A percentile compares a stretch with the other conserved stretches of the same genome.
Conservation (phyloP, 2,797 vertebrate genomes). For the Chloroceryle inda region DNA sequence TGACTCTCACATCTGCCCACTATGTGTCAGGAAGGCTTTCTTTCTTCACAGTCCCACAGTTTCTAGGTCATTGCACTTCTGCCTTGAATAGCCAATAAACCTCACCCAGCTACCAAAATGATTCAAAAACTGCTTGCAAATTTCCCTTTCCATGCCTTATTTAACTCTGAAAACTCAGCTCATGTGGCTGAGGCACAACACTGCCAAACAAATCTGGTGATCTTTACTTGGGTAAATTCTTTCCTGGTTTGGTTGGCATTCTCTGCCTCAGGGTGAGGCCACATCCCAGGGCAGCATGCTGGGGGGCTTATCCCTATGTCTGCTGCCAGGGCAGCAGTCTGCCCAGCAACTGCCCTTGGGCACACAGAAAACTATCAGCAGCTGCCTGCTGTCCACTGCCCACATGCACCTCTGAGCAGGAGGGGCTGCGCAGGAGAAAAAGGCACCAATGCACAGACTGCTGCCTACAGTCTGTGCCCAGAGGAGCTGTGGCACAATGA, state of each 20-base stretch:
- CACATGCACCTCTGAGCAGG: rapidly evolving
- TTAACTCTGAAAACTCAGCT: neutral
- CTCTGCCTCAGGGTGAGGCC: rapidly evolving
- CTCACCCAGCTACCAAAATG: neutral
- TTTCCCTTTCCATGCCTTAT: neutral
- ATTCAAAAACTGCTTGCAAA: neutral
- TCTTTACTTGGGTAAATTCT: neutral
- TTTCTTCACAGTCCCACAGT: neutral
- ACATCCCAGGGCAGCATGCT: neutral
- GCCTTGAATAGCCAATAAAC: neutral
- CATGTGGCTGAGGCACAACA: neutral
- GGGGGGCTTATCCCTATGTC: neutral
- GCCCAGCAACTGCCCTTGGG: neutral
- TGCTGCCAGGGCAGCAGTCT: neutral
- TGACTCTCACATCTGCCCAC: neutral
- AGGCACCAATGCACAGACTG: neutral
- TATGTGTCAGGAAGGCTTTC: neutral
- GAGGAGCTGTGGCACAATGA: neutral
- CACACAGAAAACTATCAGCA: neutral
- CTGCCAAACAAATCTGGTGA: neutral
- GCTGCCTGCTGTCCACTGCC: neutral
- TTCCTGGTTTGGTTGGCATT: neutral
- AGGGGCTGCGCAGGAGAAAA: neutral
- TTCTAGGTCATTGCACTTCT: neutral
- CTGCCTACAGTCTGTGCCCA: neutral